phyloP scores from a whole-genome alignment of 2,888 invertebrate genomes.

The Microplitis deprimator region DNA sequence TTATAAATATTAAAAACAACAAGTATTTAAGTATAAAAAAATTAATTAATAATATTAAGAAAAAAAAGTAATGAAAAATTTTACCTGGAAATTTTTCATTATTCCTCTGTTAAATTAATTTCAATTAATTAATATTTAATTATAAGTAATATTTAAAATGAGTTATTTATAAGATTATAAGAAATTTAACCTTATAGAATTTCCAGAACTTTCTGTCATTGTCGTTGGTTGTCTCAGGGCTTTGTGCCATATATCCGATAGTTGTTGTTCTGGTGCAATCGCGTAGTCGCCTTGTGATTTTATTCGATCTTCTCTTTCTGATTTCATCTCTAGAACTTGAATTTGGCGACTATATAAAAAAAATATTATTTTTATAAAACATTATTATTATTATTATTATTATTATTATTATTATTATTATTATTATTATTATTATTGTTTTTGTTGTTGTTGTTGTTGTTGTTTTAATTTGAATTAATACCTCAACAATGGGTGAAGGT shows the following conservation, averaged over 20 bases:
- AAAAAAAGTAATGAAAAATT: slow-evolving; percentile 26
- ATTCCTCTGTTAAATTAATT: slow-evolving; percentile 63
- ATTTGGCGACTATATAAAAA: slow-evolving; percentile 42
- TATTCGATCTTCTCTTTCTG: slow-evolving; percentile 69
- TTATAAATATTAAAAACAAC: not conserved
- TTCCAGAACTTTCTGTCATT: slow-evolving; percentile 51
- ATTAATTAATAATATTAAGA: slow-evolving; percentile 9
- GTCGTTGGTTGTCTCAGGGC: slow-evolving; percentile 65
- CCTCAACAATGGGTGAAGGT: slow-evolving; percentile 69
- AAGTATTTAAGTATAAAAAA: not conserved
- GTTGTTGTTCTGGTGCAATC: slow-evolving; percentile 66
- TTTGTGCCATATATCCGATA: slow-evolving; percentile 70
- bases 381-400: not conserved
- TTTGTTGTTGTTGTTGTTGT: no score
- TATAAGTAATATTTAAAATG: not conserved
- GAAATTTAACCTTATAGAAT: slow-evolving; percentile 55
- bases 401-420: not conserved
- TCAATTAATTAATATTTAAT: slow-evolving; percentile 39
- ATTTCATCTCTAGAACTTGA: slow-evolving; percentile 69
- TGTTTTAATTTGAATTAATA: slow-evolving; percentile 49
- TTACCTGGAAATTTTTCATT: slow-evolving; percentile 71
- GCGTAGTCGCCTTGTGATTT: slow-evolving; percentile 66
- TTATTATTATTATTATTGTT: not conserved
- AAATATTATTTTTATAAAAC: slow-evolving; percentile 15
- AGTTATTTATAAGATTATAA: not conserved